Evolutionary conservation across 92 coral and sea anemone species (phyloP), one percentile per base, ranked within the genome.

Genomic region (Scolanthus callimorphus): DNA sequence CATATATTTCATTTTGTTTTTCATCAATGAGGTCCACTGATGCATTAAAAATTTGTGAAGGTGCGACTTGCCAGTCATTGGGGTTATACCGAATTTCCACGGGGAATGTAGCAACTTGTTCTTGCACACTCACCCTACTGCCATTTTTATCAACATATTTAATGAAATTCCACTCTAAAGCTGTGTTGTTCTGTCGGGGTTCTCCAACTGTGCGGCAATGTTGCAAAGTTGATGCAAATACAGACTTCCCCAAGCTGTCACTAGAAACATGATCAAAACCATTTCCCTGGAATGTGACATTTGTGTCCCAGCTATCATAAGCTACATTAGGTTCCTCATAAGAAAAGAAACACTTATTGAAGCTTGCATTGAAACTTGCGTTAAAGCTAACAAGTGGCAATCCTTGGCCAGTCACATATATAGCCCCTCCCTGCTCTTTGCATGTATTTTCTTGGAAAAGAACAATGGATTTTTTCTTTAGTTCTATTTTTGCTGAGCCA

Each of bases 361-460:
- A 51, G 50, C 62, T 63, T 1, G 51, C 47, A 34, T 6, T 6
- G 31, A 76, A 94, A 48, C 88, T 84, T 26, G 96, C 60, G 47
- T 77, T 52, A 49, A 81, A 84, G 38, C 84, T 79, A 47, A 81
- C 82, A 20, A 94, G 58, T 4, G 87, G 96, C 13, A 95, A 71
- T 12, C 99, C 96, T 17, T 88, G 90, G 39, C 88, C 69, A 56
- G 71, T 62, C 30, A 94, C 80, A 50, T 80, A 89, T 23, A 94
- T 54, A 12, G 96, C 99, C 31, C 99, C 99, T 22, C 99, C 99
- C 31, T 81, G 81, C 52, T 77, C 87, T 2, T 63, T 46, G 20
- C 90, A 79, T 4, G 26, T 34, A 44, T 94, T 94, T 28, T 46
- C 50, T 47, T 53, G 59, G 27, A 94, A 94, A 58, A 13, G 41